Base-by-base conservation (phyloP, 92 coral and sea anemone species). In the Palythoa caribaeorum region DNA sequence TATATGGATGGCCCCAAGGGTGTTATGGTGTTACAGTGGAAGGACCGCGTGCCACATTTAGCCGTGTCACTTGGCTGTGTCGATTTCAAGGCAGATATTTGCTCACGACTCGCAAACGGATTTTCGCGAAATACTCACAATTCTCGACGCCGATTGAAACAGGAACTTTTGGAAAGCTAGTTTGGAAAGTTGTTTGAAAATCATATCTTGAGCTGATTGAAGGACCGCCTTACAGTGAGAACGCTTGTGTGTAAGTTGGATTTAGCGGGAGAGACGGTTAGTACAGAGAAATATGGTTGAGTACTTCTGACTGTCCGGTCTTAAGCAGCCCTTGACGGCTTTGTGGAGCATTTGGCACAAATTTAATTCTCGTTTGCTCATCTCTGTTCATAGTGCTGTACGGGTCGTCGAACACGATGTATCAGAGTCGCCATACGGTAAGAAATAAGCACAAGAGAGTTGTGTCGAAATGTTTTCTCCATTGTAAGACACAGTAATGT, bases 1-100 rank as follows among this genome's bases (percentile, higher is more conserved):
- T 97, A 97, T 97, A 95, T 97, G 99, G 99, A 79, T 88, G 89
- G 89, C 95, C 98, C 96, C 96, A 87, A 90, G 97, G 99, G 99
- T 97, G 99, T 97, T 97, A 97, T 95, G 99, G 98, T 96, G 99
- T 93, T 97, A 92, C 94, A 91, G 92, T 91, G 92, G 89, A 91
- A 85, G 92, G 88, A 94, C 99, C 99, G 97, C 99, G 99, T 97
- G 99, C 98, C 96, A 94, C 96, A 94, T 87, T 94, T 87, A 92
- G 92, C 91, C 99, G 94, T 97, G 99, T 97, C 99, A 97, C 89
- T 97, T 97, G 95, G 94, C 96, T 93, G 98, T 94, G 98, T 95
- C 98, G 98, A 93, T 95, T 95, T 95, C 98, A 95, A 93, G 93
- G 90, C 88, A 89, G 93, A 93, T 95, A 93, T 95, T 93, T 95